Evolutionary conservation across 2,797 vertebrate species (phyloP).

Genomic region (Rhinophrynus dorsalis): DNA sequence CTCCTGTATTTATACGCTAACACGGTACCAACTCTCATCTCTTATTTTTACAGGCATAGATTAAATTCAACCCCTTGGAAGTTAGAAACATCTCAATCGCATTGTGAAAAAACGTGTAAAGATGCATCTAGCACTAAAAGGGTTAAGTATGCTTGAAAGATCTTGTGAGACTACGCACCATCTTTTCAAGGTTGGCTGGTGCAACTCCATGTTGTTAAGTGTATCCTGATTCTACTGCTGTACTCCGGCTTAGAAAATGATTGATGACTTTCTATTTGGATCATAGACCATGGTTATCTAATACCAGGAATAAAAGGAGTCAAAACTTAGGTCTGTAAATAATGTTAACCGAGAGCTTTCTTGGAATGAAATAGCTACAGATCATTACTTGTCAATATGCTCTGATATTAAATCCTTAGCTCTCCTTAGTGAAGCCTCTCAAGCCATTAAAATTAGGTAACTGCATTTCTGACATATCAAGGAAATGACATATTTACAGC

Average conservation of each 20-base stretch:
- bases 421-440: neutral
- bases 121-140: too few relatives aligned
- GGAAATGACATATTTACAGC: neutral
- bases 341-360: slow-evolving; percentile 37
- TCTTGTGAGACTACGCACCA: slow-evolving; percentile 55
- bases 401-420: slow-evolving; percentile 24
- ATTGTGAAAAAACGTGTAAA: too few relatives aligned
- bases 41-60: too few relatives aligned
- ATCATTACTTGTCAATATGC: slow-evolving; percentile 36
- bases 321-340: slow-evolving; percentile 51
- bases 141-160: too few relatives aligned
- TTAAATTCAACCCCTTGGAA: too few relatives aligned
- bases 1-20: too few relatives aligned
- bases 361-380: slow-evolving; percentile 37
- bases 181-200: slow-evolving; percentile 64
- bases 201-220: slow-evolving; percentile 58
- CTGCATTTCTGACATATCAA: neutral
- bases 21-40: too few relatives aligned
- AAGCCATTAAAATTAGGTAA: neutral
- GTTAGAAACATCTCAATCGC: too few relatives aligned
- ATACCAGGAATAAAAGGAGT: slow-evolving; percentile 46
- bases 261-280: slow-evolving; percentile 37
- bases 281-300: slow-evolving; percentile 46
- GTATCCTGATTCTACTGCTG: slow-evolving; percentile 58
- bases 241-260: slow-evolving; percentile 40